A percentile compares a stretch with the other conserved stretches of the same genome.
These are phyloP conservation scores for Hippopotamus amphibius DNA, from an alignment of 2,113 vertebrate species.

Conservation along the genomic window DNA sequence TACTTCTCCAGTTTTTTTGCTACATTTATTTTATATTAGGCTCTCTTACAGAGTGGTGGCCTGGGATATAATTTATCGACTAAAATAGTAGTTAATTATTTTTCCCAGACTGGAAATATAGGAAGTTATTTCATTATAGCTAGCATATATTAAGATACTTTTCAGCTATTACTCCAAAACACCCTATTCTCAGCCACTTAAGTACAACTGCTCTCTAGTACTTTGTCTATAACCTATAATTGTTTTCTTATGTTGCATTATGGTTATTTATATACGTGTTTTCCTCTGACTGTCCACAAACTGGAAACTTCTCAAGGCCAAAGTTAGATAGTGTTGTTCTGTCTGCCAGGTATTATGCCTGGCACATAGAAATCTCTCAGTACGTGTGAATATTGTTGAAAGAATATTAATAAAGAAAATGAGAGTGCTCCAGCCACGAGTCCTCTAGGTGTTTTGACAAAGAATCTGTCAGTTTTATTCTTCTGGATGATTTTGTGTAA, in stretches of 20 bases:
- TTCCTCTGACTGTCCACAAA: neutral
- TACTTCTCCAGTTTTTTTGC: neutral
- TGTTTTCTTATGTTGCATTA: neutral
- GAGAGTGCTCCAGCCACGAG: neutral
- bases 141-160: neutral
- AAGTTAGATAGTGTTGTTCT: neutral
- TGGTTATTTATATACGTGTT: neutral
- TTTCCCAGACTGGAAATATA: neutral
- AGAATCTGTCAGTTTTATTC: neutral
- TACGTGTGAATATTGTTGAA: neutral
- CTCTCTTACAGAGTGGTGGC: neutral
- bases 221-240: neutral
- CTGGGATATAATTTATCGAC: neutral
- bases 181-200: neutral
- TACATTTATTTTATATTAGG: slow-evolving; percentile 3
- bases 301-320: neutral
- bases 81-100: slow-evolving; percentile 4
- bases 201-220: neutral
- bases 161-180: neutral
- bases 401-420: neutral
- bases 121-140: neutral
- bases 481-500: neutral
- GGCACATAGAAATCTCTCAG: neutral
- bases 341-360: neutral
- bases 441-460: neutral